These are phyloP conservation scores for Gymnocheta viridis DNA, from an alignment of 2,888 invertebrate genomes.

Conservation along the genomic window DNA sequence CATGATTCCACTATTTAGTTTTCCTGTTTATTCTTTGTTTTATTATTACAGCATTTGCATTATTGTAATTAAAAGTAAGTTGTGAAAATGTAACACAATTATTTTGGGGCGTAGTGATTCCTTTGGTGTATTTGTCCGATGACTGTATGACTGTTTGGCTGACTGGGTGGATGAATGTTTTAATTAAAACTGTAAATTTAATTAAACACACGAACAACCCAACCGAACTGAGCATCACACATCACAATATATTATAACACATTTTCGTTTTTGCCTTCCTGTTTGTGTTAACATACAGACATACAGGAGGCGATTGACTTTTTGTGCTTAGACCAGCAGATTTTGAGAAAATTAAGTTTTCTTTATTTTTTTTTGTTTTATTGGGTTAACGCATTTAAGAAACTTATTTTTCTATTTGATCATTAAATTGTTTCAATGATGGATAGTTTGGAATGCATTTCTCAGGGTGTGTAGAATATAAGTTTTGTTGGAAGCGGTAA, in stretches of 20 bases:
- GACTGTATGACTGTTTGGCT: conserved; percentile 37
- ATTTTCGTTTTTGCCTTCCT: background rate
- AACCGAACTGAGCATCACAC: conserved; percentile 10
- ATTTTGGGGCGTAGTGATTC: conserved; percentile 43
- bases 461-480: background rate
- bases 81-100: conserved; percentile 62
- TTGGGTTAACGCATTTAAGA: conserved; percentile 28
- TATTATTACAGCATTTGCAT: conserved; percentile 40
- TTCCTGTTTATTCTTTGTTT: conserved; percentile 19
- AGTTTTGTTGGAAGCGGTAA: too few species aligned
- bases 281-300: conserved; percentile 22
- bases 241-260: conserved; percentile 7
- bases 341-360: conserved; percentile 8
- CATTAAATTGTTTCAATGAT: background rate
- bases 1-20: conserved; percentile 16
- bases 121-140: conserved; percentile 21
- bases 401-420: background rate
- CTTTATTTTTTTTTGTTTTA: background rate
- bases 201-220: conserved; percentile 53
- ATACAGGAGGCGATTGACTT: conserved; percentile 2
- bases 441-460: background rate
- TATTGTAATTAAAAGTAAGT: conserved; percentile 58
- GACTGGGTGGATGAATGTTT: conserved; percentile 56
- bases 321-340: conserved; percentile 47
- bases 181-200: conserved; percentile 68